These are phyloP conservation scores for Thyatira batis DNA, from an alignment of 2,888 invertebrate species.

Conservation along the genomic window DNA sequence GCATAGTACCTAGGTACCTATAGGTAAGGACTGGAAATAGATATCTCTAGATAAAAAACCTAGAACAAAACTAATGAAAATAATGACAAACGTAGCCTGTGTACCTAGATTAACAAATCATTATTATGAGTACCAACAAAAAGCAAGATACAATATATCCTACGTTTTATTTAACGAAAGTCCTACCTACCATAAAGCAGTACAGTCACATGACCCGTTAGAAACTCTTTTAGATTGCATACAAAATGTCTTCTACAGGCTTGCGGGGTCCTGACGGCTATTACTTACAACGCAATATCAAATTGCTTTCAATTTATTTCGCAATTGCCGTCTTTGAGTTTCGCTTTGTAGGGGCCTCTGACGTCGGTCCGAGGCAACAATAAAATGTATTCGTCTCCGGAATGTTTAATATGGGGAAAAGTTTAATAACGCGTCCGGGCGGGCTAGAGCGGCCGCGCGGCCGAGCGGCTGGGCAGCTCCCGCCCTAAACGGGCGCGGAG, in stretches of 20 bases:
- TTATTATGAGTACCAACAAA: no score
- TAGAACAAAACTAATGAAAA: no score
- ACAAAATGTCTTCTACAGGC: slow-evolving; percentile 72
- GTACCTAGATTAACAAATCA: no score
- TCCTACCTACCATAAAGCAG: slow-evolving; percentile 26
- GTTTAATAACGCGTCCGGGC: slow-evolving; percentile 82
- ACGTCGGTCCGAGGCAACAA: slow-evolving; percentile 82
- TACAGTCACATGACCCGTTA: slow-evolving; percentile 62
- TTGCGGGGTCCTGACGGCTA: slow-evolving; percentile 75
- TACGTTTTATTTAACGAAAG: background rate
- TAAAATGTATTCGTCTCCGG: slow-evolving; percentile 83
- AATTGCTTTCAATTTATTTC: slow-evolving; percentile 83
- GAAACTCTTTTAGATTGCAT: slow-evolving; percentile 68
- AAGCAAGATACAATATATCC: no score
- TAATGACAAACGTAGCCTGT: no score
- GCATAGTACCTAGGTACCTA: no score
- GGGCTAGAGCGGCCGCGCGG: slow-evolving; percentile 44
- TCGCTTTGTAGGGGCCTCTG: slow-evolving; percentile 82
- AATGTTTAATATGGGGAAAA: slow-evolving; percentile 84
- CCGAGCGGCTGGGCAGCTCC: slow-evolving; percentile 37
- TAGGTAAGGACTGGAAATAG: no score
- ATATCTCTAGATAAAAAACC: no score
- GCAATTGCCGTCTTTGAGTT: slow-evolving; percentile 83
- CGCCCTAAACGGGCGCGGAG: slow-evolving; percentile 35
- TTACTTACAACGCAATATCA: slow-evolving; percentile 83